These are phyloP conservation scores for Sycon ciliatum DNA, from an alignment of 37 sponge, comb jelly and placozoan species.

Conservation along the genomic window DNA sequence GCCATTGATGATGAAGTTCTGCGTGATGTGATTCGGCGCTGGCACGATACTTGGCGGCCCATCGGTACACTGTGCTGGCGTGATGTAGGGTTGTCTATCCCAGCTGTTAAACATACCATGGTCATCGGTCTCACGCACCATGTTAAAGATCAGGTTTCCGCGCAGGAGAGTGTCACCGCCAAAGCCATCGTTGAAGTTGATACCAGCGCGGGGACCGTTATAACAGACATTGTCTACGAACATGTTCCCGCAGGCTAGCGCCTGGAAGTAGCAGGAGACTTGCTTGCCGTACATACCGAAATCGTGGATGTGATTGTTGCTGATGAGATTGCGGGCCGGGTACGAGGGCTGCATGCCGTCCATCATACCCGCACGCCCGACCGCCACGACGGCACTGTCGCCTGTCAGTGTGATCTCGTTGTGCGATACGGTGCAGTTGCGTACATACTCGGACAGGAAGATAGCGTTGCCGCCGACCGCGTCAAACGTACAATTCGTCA, in stretches of 20 bases:
- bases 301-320: conserved; percentile 43
- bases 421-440: conserved; percentile 23
- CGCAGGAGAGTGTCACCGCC: conserved; percentile 34
- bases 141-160: conserved; percentile 45
- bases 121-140: conserved; percentile 48
- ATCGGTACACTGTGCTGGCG: neutral
- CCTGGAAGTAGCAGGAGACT: conserved; percentile 29
- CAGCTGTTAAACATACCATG: conserved; percentile 50
- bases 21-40: conserved; percentile 17
- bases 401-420: conserved; percentile 51
- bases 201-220: conserved; percentile 51
- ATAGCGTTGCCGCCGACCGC: conserved; percentile 45
- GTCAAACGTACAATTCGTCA: conserved; percentile 35
- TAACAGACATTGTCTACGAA: conserved; percentile 36
- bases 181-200: conserved; percentile 59
- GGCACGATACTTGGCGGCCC: conserved; percentile 19
- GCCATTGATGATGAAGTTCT: conserved; percentile 43
- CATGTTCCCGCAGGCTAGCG: conserved; percentile 27
- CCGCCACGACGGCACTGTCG: conserved; percentile 53
- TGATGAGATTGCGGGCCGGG: conserved; percentile 32
- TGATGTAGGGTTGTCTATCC: conserved; percentile 42
- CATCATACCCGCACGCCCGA: conserved; percentile 37
- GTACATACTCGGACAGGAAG: conserved; percentile 32
- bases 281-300: conserved; percentile 54
- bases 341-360: conserved; percentile 40